Evolutionary conservation across 2,888 invertebrate genomes (phyloP).

Genomic region (Allophyes oxyacanthae): DNA sequence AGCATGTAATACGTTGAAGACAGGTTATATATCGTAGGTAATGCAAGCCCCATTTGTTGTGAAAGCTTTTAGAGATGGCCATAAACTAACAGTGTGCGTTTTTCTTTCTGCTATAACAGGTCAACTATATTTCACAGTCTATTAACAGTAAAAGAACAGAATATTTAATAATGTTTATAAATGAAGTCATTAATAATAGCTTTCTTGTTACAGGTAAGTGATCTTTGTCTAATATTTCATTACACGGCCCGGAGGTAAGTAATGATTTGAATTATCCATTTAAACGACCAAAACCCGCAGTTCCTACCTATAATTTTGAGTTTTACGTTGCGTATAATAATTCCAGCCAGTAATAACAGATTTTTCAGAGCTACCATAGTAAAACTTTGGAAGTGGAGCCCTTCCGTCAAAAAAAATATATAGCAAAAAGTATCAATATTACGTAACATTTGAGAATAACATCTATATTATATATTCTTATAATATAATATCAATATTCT

Average conservation of each 20-base stretch:
- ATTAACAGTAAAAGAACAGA: conserved; percentile 1
- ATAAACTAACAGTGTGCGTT: conserved; percentile 62
- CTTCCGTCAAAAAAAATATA: too few species aligned
- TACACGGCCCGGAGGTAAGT: conserved; percentile 37
- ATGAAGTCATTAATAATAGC: conserved; percentile 6
- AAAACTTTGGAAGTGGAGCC: too few species aligned
- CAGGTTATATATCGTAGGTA: conserved; percentile 76
- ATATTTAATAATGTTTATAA: background rate
- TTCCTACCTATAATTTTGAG: too few species aligned
- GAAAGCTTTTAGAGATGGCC: conserved; percentile 69
- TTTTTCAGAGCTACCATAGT: too few species aligned
- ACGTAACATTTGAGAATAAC: too few species aligned
- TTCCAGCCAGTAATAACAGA: too few species aligned
- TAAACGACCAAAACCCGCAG: too few species aligned
- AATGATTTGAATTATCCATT: background rate
- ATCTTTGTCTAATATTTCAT: conserved; percentile 4
- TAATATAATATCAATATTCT: too few species aligned
- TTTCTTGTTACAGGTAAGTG: conserved; percentile 54
- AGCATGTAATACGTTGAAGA: conserved; percentile 74
- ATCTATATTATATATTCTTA: too few species aligned
- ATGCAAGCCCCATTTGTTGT: conserved; percentile 70
- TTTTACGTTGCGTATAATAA: too few species aligned
- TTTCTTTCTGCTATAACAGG: conserved; percentile 45
- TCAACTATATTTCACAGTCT: conserved; percentile 7
- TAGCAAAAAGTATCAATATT: too few species aligned